A percentile compares a stretch with the other conserved stretches of the same genome.
Evolutionary conservation across 2,888 invertebrate genomes (phyloP).

Genomic region (Eilema depressum): DNA sequence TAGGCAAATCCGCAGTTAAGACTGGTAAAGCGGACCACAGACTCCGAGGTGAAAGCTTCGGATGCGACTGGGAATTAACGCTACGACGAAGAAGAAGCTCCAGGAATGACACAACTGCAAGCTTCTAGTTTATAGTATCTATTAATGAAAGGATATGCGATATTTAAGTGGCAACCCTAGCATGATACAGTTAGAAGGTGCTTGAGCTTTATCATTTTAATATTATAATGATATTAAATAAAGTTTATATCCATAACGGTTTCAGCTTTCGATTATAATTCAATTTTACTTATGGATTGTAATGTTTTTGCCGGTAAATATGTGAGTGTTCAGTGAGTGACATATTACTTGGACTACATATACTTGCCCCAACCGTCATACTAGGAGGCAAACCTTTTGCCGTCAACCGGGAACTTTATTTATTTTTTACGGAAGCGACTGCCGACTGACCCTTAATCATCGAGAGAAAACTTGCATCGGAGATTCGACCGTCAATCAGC

Average conservation of each 20-base stretch:
- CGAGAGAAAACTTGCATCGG: no score
- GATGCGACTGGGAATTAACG: no score
- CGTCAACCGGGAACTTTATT: not conserved
- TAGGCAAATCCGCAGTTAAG: no score
- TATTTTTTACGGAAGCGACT: no score
- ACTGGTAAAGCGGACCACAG: no score
- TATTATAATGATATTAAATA: slow-evolving; percentile 56
- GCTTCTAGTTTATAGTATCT: no score
- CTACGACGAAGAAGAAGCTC: no score
- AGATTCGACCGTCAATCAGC: no score
- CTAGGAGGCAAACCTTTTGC: not conserved
- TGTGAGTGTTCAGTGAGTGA: not conserved
- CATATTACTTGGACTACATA: no score
- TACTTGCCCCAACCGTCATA: not conserved
- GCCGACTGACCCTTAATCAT: no score
- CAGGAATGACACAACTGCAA: no score
- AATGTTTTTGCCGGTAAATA: slow-evolving; percentile 1
- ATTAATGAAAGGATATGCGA: not conserved
- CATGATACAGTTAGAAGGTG: slow-evolving; percentile 53
- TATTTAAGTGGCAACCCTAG: slow-evolving; percentile 31
- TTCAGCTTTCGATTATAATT: slow-evolving; percentile 42
- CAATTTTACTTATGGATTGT: slow-evolving; percentile 33
- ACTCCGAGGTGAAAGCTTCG: no score
- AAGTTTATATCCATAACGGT: slow-evolving; percentile 51
- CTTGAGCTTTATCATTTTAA: slow-evolving; percentile 56